A percentile compares a stretch with the other conserved stretches of the same genome.
Conservation (phyloP, 1,140 invertebrate genomes). For the Ceratina japonica region DNA sequence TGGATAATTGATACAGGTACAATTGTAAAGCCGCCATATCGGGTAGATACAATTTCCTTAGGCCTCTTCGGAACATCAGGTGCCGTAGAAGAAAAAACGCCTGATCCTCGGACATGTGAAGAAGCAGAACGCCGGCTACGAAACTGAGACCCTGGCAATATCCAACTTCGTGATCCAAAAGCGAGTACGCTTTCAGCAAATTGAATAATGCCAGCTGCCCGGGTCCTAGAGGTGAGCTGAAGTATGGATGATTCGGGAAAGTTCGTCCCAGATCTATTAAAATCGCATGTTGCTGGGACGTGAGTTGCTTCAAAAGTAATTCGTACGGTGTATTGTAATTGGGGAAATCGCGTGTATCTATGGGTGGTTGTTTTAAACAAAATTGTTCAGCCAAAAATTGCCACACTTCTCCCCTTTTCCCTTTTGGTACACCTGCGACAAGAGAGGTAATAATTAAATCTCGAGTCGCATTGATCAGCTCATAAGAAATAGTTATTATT, state of each 20-base stretch:
- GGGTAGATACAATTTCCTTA: constrained; percentile 93
- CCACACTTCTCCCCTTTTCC: constrained; percentile 95
- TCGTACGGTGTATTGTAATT: constrained; percentile 90
- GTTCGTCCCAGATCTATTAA: constrained; percentile 95
- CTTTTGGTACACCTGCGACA: constrained; percentile 89
- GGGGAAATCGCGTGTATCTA: constrained; percentile 85
- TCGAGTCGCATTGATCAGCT: too few species aligned
- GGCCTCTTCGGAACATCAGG: constrained; percentile 93
- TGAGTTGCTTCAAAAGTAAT: constrained; percentile 90
- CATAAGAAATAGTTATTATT: neutral
- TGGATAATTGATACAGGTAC: constrained; percentile 95
- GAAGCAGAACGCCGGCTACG: constrained; percentile 93
- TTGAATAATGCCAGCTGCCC: constrained; percentile 97
- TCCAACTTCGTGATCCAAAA: constrained; percentile 95
- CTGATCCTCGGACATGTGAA: constrained; percentile 95
- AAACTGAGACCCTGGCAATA: constrained; percentile 98
- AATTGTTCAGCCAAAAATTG: constrained; percentile 92
- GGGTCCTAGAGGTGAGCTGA: constrained; percentile 90
- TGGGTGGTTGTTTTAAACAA: constrained; percentile 84
- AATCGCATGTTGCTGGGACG: constrained; percentile 97
- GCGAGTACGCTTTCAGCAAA: constrained; percentile 96
- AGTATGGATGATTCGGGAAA: constrained; percentile 96
- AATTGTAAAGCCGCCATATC: constrained; percentile 96
- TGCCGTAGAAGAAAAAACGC: constrained; percentile 93
- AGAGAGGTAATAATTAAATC: neutral